Percentiles rank a stretch among this genome's conserved stretches.
Conservation (phyloP, 2,888 invertebrate genomes). For the Phortica okadai region DNA sequence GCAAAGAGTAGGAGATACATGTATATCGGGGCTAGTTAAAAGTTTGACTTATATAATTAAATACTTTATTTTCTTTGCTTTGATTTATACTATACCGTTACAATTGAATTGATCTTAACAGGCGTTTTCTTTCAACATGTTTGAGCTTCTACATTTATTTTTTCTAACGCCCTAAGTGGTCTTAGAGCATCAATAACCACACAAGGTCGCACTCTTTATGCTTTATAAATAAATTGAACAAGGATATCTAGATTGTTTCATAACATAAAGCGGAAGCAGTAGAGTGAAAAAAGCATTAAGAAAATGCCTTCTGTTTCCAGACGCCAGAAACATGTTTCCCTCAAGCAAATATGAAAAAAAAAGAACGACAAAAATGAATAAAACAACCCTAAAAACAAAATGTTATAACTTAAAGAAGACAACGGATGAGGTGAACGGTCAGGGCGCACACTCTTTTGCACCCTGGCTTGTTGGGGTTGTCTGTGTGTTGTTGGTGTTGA, state of each 20-base stretch:
- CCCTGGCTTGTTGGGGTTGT: neutral
- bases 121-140: neutral
- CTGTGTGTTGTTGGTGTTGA: neutral
- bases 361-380: constrained; percentile 25
- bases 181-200: constrained; percentile 50
- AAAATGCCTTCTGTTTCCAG: neutral
- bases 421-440: neutral
- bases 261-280: neutral
- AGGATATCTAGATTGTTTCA: constrained; percentile 59
- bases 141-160: neutral
- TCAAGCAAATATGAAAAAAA: neutral
- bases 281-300: constrained; percentile 16
- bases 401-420: neutral
- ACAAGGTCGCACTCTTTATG: constrained; percentile 56
- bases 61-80: neutral
- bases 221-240: constrained; percentile 56
- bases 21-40: too few species aligned
- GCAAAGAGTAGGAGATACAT: too few species aligned
- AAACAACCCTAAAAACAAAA: constrained; percentile 50
- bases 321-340: neutral
- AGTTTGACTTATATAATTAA: neutral
- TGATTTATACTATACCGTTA: neutral
- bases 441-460: neutral
- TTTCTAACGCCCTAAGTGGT: neutral
- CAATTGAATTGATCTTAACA: neutral